These are phyloP conservation scores for Hydrolagus affinis DNA, from an alignment of 2,113 vertebrate genomes.

Conservation along the genomic window DNA sequence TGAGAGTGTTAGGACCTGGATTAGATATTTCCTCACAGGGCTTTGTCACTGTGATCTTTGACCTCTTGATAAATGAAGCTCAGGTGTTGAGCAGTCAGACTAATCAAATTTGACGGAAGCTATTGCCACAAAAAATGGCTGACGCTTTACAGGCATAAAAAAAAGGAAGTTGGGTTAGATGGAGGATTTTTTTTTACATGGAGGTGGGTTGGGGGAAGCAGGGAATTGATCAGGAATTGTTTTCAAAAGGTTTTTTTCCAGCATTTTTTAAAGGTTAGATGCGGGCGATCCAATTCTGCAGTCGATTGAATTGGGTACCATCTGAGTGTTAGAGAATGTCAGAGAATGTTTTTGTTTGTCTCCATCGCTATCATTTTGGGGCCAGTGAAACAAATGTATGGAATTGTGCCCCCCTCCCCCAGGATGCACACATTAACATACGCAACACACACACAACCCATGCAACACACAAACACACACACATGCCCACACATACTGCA, in stretches of 20 bases:
- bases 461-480: no score
- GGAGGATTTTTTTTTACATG: background rate
- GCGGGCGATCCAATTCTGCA: background rate
- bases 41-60: background rate
- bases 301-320: background rate
- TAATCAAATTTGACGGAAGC: background rate
- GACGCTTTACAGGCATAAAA: background rate
- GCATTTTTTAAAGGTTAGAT: no score
- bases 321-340: background rate
- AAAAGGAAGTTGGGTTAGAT: background rate
- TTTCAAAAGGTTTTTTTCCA: background rate
- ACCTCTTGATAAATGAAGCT: background rate
- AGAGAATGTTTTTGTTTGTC: background rate
- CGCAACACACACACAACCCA: no score
- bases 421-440: no score
- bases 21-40: background rate
- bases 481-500: no score
- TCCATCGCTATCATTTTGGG: background rate
- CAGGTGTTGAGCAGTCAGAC: background rate
- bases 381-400: no score
- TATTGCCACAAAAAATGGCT: background rate
- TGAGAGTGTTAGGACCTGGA: background rate
- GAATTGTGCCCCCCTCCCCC: no score
- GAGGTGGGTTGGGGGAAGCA: no score
- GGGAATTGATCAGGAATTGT: background rate